These are phyloP conservation scores for Arctopsyche grandis DNA, from an alignment of 1,140 invertebrate species.

Conservation along the genomic window DNA sequence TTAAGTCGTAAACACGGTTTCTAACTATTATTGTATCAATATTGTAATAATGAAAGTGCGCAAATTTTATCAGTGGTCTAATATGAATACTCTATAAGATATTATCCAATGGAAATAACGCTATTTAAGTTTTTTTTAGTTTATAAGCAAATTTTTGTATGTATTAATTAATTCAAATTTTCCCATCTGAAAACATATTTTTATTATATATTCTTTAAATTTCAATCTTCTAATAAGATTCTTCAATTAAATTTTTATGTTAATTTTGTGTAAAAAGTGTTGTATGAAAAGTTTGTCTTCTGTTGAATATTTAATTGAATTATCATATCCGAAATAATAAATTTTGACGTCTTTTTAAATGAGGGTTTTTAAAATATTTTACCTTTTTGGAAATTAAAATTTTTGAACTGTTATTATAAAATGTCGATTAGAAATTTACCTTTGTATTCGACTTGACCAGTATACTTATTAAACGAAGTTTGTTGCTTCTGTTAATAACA, in stretches of 20 bases:
- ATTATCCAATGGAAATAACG: constrained; percentile 52
- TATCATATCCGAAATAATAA: constrained; percentile 38
- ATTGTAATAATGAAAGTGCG: constrained; percentile 48
- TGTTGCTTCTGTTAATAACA: constrained; percentile 39
- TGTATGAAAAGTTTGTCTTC: constrained; percentile 52
- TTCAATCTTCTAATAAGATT: constrained; percentile 44
- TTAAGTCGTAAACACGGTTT: constrained; percentile 49
- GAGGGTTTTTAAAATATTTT: constrained; percentile 33
- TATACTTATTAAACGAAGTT: constrained; percentile 32
- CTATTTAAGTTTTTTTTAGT: constrained; percentile 53
- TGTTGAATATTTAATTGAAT: constrained; percentile 51
- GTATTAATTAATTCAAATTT: constrained; percentile 50
- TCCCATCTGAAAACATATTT: constrained; percentile 36
- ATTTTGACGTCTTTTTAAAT: constrained; percentile 47
- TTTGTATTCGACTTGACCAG: constrained; percentile 43
- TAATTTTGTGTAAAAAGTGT: constrained; percentile 54
- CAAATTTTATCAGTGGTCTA: constrained; percentile 55
- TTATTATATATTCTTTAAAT: constrained; percentile 51
- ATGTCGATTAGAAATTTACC: constrained; percentile 47
- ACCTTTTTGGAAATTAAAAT: constrained; percentile 38
- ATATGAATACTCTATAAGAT: constrained; percentile 55
- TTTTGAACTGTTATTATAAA: constrained; percentile 44
- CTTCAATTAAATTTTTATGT: constrained; percentile 51
- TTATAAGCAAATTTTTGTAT: constrained; percentile 54
- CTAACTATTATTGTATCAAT: constrained; percentile 41